These are phyloP conservation scores for Drosophila parvula DNA, from an alignment of 1,140 invertebrate species.

Conservation along the genomic window DNA sequence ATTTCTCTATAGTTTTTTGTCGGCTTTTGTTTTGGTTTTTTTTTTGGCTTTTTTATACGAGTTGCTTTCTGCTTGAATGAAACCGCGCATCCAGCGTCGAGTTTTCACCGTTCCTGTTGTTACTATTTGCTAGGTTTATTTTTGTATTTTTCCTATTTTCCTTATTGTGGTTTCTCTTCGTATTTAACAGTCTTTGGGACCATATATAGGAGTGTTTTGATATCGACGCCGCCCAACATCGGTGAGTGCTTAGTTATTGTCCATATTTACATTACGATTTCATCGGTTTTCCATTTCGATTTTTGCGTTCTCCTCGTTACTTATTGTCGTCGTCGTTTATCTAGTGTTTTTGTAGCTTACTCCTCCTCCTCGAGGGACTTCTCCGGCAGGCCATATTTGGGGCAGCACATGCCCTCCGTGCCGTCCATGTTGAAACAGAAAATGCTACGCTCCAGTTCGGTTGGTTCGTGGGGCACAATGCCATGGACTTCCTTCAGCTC, in stretches of 20 bases:
- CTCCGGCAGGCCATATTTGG: slow-evolving; percentile 85
- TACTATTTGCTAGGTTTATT: slow-evolving; percentile 6
- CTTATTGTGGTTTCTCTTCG: slow-evolving; percentile 25
- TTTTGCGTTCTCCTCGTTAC: not conserved
- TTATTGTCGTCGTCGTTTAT: slow-evolving; percentile 26
- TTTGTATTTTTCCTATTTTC: slow-evolving; percentile 35
- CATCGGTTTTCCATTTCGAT: slow-evolving; percentile 5
- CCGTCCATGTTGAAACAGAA: slow-evolving; percentile 94
- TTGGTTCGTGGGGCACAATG: slow-evolving; percentile 91
- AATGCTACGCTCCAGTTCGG: slow-evolving; percentile 90
- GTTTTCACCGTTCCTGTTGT: slow-evolving; percentile 43
- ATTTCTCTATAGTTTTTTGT: slow-evolving; percentile 53
- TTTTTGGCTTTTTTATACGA: not conserved
- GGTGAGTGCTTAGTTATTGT: slow-evolving; percentile 63
- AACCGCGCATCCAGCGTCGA: slow-evolving; percentile 64
- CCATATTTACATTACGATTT: slow-evolving; percentile 69
- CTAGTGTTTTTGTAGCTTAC: slow-evolving; percentile 29
- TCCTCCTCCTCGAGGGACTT: slow-evolving; percentile 83
- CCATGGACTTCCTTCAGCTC: slow-evolving; percentile 95
- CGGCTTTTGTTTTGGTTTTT: slow-evolving; percentile 1
- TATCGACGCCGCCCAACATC: slow-evolving; percentile 48
- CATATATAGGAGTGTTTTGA: slow-evolving; percentile 45
- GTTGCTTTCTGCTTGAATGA: slow-evolving; percentile 44
- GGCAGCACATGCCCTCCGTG: slow-evolving; percentile 92
- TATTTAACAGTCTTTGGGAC: slow-evolving; percentile 72